Evolutionary conservation across 2,797 vertebrate species (phyloP), one percentile per base, ranked within the genome.

Genomic region (Microchirus variegatus): DNA sequence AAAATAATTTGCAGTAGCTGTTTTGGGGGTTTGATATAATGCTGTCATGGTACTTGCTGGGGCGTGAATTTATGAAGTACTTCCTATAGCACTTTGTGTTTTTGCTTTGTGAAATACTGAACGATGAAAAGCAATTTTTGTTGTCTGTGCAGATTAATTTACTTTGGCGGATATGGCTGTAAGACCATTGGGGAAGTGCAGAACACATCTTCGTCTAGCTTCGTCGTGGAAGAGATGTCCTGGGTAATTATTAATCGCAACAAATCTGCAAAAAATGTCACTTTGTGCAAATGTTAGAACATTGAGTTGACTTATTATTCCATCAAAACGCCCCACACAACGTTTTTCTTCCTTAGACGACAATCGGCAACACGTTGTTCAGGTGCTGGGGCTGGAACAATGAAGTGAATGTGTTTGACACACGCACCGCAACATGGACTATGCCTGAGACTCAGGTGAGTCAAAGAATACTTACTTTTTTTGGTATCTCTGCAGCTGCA

Each of bases 361-460:
- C 76, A 0, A 88, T 88, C 12, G 90, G 90, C 22, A 64, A 80
- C 15, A 75, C 76, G 0, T 64, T 86, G 15, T 90, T 90, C 9
- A 78, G 84, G 67, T 98, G 94, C 82, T 97, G 96, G 94, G 97
- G 97, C 14, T 99, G 97, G 96, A 97, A 96, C 86, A 98, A 96
- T 22, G 97, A 99, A 62, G 94, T 98, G 45, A 90, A 94, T 41
- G 88, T 96, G 8, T 99, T 96, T 87, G 95, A 98, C 66, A 93
- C 94, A 2, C 82, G 76, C 11, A 88, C 90, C 1, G 78, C 88
- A 45, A 93, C 92, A 0, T 99, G 96, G 97, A 94, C 88, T 80
- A 84, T 91, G 55, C 96, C 96, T 8, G 73, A 90, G 78, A 95
- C 94, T 48, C 91, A 83, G 84, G 97, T 98, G 67, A 73, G 84